A percentile compares a stretch with the other conserved stretches of the same genome.
Conservation (phyloP, 2,113 vertebrate species). For the Malurus cyaneus region DNA sequence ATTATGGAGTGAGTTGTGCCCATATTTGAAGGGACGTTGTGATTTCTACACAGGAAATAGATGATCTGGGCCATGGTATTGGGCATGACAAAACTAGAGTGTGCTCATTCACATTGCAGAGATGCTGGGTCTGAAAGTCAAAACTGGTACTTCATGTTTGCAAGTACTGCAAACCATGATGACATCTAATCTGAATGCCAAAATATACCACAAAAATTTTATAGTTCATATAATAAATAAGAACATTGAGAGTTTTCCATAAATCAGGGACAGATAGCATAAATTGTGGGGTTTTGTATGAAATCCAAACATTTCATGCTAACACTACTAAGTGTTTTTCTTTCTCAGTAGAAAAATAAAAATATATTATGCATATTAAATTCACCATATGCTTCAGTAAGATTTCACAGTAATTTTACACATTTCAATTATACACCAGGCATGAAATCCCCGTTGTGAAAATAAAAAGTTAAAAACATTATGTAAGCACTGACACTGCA, state of each 20-base stretch:
- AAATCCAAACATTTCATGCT: not conserved
- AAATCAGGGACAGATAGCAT: not conserved
- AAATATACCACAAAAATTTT: not conserved
- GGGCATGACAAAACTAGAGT: not conserved
- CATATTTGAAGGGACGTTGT: not conserved
- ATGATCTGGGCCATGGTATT: not conserved
- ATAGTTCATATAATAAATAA: not conserved
- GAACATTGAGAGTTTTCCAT: not conserved
- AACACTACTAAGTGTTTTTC: not conserved
- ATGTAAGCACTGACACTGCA: not conserved
- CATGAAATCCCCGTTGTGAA: slow-evolving; percentile 17
- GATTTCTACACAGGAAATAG: not conserved
- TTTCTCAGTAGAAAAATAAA: not conserved
- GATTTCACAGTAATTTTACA: slow-evolving; percentile 19
- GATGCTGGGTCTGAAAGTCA: not conserved
- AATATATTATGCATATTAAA: not conserved
- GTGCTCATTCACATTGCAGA: not conserved
- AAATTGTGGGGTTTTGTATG: not conserved
- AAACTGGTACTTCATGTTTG: not conserved
- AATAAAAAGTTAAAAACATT: slow-evolving; percentile 34
- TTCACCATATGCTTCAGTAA: slow-evolving; percentile 27
- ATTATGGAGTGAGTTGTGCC: not conserved
- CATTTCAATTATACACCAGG: slow-evolving; percentile 29
- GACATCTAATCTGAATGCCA: not conserved
- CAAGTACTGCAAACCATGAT: not conserved